Conservation (phyloP, 2,113 vertebrate genomes). For the Dissostichus mawsoni region DNA sequence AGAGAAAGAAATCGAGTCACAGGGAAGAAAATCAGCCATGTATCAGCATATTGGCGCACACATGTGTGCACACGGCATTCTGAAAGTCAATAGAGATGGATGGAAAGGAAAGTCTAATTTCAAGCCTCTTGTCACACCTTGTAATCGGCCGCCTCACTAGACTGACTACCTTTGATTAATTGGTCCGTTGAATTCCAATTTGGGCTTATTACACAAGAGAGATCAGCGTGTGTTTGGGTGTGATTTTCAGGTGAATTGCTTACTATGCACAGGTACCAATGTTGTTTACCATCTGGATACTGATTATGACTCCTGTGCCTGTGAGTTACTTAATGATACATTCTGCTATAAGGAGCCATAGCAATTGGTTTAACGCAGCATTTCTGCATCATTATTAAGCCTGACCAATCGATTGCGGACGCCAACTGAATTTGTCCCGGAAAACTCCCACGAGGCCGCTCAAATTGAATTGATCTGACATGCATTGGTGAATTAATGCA, state of each 20-base stretch:
- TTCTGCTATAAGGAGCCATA: constrained; percentile 15
- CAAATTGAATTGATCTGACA: constrained; percentile 44
- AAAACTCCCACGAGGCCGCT: constrained; percentile 34
- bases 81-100: constrained; percentile 60
- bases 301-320: constrained; percentile 24
- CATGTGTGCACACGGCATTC: neutral
- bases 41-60: constrained; percentile 54
- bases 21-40: constrained; percentile 55
- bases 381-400: constrained; percentile 52
- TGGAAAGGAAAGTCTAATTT: constrained; percentile 65
- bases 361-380: constrained; percentile 39
- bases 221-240: constrained; percentile 30
- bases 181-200: constrained; percentile 68
- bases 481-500: constrained; percentile 2
- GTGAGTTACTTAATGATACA: constrained; percentile 39
- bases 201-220: constrained; percentile 53
- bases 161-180: constrained; percentile 70
- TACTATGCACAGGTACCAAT: constrained; percentile 23
- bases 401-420: constrained; percentile 53
- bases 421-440: constrained; percentile 32
- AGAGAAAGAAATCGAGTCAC: constrained; percentile 56
- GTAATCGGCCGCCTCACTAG: constrained; percentile 55
- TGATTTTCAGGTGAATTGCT: constrained; percentile 30
- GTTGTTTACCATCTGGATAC: constrained; percentile 38
- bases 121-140: constrained; percentile 67